Conservation (phyloP, 2,888 invertebrate genomes). For the Neocrepidodera transversa region DNA sequence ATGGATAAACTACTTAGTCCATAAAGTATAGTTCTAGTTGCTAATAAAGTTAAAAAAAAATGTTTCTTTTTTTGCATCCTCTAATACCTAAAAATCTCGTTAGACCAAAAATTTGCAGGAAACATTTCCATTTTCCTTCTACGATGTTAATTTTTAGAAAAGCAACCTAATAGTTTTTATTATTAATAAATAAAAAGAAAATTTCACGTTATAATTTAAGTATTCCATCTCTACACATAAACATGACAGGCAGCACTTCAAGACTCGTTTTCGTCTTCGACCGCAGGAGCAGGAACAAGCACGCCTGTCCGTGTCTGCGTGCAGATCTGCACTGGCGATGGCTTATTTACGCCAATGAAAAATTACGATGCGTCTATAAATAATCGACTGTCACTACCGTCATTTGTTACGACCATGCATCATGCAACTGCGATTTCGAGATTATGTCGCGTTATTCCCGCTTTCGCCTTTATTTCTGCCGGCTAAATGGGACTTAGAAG, state of each 20-base stretch:
- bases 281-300: slow-evolving; percentile 18
- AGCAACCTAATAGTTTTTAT: no score
- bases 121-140: no score
- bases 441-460: slow-evolving; percentile 24
- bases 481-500: not conserved
- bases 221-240: slow-evolving; percentile 6
- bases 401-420: slow-evolving; percentile 52
- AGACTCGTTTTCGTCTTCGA: not conserved
- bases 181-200: no score
- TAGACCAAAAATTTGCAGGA: no score
- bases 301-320: slow-evolving; percentile 40
- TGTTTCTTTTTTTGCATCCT: no score
- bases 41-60: no score
- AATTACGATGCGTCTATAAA: slow-evolving; percentile 48
- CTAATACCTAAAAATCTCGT: no score
- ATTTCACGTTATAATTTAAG: no score
- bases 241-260: not conserved
- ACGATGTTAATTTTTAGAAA: no score
- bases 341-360: slow-evolving; percentile 55
- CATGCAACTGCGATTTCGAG: slow-evolving; percentile 34
- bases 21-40: no score
- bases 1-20: no score
- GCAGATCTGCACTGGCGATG: slow-evolving; percentile 37
- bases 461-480: not conserved
- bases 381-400: slow-evolving; percentile 27